Percentiles rank a stretch among this genome's conserved stretches.
Evolutionary conservation across 2,888 invertebrate genomes (phyloP).

Genomic region (Ypsolopha scabrella): DNA sequence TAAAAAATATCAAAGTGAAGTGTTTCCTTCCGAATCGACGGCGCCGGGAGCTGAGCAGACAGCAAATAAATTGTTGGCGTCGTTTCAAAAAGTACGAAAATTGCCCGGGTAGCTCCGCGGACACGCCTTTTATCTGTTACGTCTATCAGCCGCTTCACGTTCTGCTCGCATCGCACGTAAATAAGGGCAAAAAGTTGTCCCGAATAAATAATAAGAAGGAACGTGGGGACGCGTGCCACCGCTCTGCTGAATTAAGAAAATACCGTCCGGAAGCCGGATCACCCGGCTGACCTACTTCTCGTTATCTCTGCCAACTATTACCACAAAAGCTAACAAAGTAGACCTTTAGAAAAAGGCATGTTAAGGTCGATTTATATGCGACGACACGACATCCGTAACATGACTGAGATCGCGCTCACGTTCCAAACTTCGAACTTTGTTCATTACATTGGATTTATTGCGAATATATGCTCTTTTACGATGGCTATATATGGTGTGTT

Average conservation of each 20-base stretch:
- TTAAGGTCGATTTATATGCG: too few species aligned
- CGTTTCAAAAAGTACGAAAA: slow-evolving; percentile 59
- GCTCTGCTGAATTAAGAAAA: slow-evolving; percentile 26
- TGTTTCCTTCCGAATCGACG: slow-evolving; percentile 47
- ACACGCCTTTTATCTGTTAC: slow-evolving; percentile 66
- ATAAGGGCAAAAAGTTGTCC: slow-evolving; percentile 38
- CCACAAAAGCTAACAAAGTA: background rate
- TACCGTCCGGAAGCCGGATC: slow-evolving; percentile 25
- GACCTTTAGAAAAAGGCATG: too few species aligned
- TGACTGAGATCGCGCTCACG: too few species aligned
- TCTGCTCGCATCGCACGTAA: slow-evolving; percentile 31
- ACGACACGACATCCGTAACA: too few species aligned
- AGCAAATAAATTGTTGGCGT: slow-evolving; percentile 60
- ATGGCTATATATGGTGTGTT: too few species aligned
- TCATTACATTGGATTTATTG: too few species aligned
- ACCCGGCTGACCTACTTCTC: slow-evolving; percentile 28
- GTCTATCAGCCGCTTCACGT: slow-evolving; percentile 46
- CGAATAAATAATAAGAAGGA: slow-evolving; percentile 39
- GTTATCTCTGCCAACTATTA: background rate
- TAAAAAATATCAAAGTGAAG: slow-evolving; percentile 47
- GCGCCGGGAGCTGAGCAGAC: slow-evolving; percentile 39
- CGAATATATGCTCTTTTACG: too few species aligned
- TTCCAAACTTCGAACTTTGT: too few species aligned
- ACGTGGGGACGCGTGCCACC: slow-evolving; percentile 25
- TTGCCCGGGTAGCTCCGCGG: slow-evolving; percentile 43